Evolutionary conservation across 2,113 vertebrate genomes (phyloP).

Genomic region (Oceanodroma tethys): DNA sequence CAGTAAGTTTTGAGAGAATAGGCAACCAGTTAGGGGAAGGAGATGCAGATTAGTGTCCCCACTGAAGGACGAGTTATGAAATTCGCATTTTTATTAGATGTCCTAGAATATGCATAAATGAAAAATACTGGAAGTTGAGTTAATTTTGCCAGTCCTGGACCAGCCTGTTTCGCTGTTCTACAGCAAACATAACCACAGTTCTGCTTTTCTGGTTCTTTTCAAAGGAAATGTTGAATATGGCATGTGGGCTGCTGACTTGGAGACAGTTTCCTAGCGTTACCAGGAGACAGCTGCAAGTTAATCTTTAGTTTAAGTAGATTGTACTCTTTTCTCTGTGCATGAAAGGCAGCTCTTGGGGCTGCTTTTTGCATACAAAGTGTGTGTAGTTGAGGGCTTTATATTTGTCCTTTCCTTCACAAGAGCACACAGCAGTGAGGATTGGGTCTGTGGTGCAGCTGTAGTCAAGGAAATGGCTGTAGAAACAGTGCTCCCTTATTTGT

Average conservation of each 20-base stretch:
- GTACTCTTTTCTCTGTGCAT: neutral
- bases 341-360: neutral
- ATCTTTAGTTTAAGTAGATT: neutral
- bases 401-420: neutral
- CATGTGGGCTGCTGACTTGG: neutral
- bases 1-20: neutral
- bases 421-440: neutral
- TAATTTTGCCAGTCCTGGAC: neutral
- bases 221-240: neutral
- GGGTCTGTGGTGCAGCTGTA: neutral
- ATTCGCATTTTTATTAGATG: neutral
- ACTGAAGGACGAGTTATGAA: neutral
- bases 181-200: neutral
- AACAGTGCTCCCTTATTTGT: neutral
- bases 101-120: neutral
- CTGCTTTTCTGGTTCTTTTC: neutral
- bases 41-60: neutral
- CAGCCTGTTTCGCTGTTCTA: neutral
- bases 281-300: neutral
- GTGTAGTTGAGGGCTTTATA: neutral
- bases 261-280: neutral
- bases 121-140: neutral
- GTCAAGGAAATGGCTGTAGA: neutral
- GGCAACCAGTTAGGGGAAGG: neutral
- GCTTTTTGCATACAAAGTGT: neutral